Conservation (phyloP, 2,888 invertebrate species). For the Nebria brevicollis region DNA sequence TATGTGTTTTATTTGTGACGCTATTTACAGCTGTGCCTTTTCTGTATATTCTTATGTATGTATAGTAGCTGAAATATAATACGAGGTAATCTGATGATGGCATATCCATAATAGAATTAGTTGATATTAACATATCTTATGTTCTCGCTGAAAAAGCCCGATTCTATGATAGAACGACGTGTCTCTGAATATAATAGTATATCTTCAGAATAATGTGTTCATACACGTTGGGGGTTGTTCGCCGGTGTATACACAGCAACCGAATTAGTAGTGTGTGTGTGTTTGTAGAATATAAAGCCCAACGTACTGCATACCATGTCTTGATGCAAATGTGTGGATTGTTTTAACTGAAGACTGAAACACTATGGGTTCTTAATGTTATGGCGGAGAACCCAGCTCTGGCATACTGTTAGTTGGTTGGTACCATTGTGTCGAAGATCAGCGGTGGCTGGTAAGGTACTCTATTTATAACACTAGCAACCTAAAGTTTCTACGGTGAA, state of each 20-base stretch:
- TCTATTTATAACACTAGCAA: constrained; percentile 31
- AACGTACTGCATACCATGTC: constrained; percentile 24
- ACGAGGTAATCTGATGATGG: too few species aligned
- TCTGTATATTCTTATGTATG: neutral
- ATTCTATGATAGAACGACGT: too few species aligned
- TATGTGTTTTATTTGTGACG: too few species aligned
- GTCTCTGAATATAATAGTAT: too few species aligned
- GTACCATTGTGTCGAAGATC: constrained; percentile 36
- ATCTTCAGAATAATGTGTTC: neutral
- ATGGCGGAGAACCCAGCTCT: constrained; percentile 11
- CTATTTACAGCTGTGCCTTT: too few species aligned
- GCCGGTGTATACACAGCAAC: neutral
- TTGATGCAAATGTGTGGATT: constrained; percentile 43
- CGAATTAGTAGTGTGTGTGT: neutral
- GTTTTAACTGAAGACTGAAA: constrained; percentile 30
- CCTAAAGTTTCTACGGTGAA: constrained; percentile 23
- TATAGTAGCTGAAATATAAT: too few species aligned
- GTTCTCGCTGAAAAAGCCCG: too few species aligned
- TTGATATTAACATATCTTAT: too few species aligned
- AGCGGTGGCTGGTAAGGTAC: neutral
- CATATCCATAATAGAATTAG: too few species aligned
- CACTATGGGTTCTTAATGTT: constrained; percentile 8
- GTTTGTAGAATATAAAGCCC: constrained; percentile 33
- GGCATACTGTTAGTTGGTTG: neutral
- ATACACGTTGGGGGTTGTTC: neutral